Base-by-base conservation (phyloP, 2,888 invertebrate genomes). In the Minunthozetes semirufus region DNA sequence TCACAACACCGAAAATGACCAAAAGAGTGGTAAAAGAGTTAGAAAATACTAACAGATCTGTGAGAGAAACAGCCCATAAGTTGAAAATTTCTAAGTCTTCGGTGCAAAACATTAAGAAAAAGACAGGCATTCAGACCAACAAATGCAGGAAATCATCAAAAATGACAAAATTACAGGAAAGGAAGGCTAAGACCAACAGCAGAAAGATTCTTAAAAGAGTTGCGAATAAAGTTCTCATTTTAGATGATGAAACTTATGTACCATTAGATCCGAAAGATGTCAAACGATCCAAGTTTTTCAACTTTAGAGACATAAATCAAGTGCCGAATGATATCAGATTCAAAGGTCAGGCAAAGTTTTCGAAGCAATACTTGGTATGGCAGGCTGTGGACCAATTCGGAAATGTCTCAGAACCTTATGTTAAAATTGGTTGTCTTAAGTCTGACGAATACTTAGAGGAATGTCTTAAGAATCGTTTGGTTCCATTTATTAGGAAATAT, bases 211-310 rank as follows among this genome's bases (percentile, higher is more conserved):
- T 25, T 11, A 29, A 11, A 2, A 63, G 17, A 13, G n/a, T 15
- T 13, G 17, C 15, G 4, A 6, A 33, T 1, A 63, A 29, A 33
- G 17, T 22, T 22, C 3, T 33, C 1, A 19, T 63, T 8, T 1
- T 63, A 0, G 72, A 72, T 17, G 56, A 72, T n/a, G 72, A 72
- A n/a, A 29, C 25, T 4, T 72, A 72, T 46, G 56, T 72, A 0
- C 17, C 8, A 9, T 1, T 9, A 0, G 72, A 72, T 19, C 72
- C 72, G 6, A 19, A 9, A 13, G n/a, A 27, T 8, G 33, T 1
- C n/a, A 5, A 25, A 29, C 56, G 59, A 1, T 27, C 19, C 2
- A 15, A 19, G 17, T 72, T 17, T 19, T 72, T 9, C 33, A 13
- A 25, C 8, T 38, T 53, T 17, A 29, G 27, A 0, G 56, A 53